Evolutionary conservation across 2,113 vertebrate genomes (phyloP), one percentile per base, ranked within the genome.

Genomic region (Tragulus kanchil): DNA sequence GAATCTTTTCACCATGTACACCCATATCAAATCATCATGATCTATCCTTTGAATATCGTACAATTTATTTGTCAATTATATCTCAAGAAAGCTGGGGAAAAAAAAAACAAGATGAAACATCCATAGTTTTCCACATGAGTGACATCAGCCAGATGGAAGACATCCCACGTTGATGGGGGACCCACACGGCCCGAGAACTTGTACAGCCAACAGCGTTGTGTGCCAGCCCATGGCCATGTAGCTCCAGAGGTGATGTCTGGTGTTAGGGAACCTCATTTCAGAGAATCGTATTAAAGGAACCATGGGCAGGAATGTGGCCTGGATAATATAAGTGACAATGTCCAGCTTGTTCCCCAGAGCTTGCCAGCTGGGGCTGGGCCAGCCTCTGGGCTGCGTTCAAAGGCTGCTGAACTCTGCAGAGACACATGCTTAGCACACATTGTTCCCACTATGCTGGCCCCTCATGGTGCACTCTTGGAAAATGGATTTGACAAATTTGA

Each of bases 321-420:
- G 81, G 87, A 91, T 15, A 42, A 31, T 59, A 11, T 82, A 48
- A 62, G 13, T 62, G 82, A 93, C 2, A 11, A 31, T 23, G 64
- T 69, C 78, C 19, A 61, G 26, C 50, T 78, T 71, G 61, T 71
- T 89, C 84, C 75, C 15, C 88, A 73, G 13, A 81, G 31, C 81
- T 31, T 90, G 92, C 90, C 89, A 96, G 62, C 54, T 93, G 71
- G 61, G 31, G 2, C 31, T 75, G 69, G 62, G 75, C 89, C 92
- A 81, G 69, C 31, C 3, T 36, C 28, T 42, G 17, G 54, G 48
- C 45, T 58, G 56, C 1, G 0, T 92, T 83, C 69, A 91, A 67
- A 94, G 78, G 50, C 50, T 28, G 45, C 52, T 83, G 54, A 84
- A 90, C 61, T 58, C 84, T 92, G 10, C 61, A 50, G 88, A 61